Percentiles rank a stretch among this genome's conserved stretches.
phyloP scores from a whole-genome alignment of 2,113 vertebrate genomes.

The Plecotus auritus region DNA sequence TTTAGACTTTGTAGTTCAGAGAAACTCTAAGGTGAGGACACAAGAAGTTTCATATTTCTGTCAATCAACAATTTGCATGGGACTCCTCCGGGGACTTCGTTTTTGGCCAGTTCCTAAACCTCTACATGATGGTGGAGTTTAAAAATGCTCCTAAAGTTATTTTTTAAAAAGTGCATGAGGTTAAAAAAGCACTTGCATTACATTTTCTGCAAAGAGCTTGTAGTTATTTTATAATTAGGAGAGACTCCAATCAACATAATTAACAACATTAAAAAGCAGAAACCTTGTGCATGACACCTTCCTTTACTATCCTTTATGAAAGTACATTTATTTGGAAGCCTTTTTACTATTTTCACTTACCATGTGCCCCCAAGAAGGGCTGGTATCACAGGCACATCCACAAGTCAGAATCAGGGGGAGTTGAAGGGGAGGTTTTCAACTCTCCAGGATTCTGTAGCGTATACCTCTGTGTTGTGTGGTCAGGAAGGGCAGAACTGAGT shows the following conservation, averaged over 20 bases:
- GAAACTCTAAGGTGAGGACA: not conserved
- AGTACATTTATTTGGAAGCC: not conserved
- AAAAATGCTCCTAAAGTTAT: not conserved
- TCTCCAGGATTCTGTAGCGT: not conserved
- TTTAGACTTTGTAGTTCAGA: not conserved
- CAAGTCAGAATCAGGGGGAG: not conserved
- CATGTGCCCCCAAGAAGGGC: not conserved
- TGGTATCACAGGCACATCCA: not conserved
- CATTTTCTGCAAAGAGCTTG: not conserved
- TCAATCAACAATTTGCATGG: not conserved
- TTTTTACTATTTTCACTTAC: not conserved
- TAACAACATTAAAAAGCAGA: not conserved
- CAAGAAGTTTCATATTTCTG: not conserved
- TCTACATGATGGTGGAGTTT: not conserved
- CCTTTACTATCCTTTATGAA: not conserved
- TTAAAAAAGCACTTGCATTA: not conserved
- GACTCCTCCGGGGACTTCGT: not conserved
- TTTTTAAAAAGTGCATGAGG: not conserved
- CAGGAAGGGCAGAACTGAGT: not conserved
- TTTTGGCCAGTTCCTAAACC: not conserved
- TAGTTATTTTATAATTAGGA: constrained; percentile 9
- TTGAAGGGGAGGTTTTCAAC: not conserved
- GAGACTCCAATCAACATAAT: not conserved
- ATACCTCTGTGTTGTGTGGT: not conserved
- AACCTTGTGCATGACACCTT: not conserved